Percentiles rank a stretch among this genome's conserved stretches.
phyloP scores from a whole-genome alignment of 1,140 invertebrate genomes.

The Glossosoma conforme region DNA sequence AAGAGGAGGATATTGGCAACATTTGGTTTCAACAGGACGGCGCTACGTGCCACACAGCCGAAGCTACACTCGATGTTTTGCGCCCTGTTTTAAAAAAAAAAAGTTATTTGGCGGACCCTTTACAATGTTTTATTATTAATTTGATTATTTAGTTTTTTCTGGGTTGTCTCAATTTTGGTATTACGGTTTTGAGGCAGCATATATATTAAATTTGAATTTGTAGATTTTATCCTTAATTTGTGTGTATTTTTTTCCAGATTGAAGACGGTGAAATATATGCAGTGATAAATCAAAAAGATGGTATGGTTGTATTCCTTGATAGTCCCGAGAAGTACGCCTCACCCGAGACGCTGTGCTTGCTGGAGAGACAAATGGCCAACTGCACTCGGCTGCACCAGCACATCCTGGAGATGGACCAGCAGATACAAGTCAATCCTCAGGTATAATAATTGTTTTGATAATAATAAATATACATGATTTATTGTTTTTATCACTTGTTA shows the following conservation, averaged over 20 bases:
- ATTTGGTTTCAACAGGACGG: no score
- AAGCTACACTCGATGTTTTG: no score
- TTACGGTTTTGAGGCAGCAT: not conserved
- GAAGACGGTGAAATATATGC: conserved; percentile 96
- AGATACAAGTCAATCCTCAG: conserved; percentile 86
- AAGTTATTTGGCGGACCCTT: no score
- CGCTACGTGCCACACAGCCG: no score
- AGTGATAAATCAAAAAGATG: conserved; percentile 95
- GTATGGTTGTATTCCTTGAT: conserved; percentile 95
- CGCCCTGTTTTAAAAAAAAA: no score
- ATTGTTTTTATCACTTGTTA: no score
- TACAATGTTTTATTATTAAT: conserved; percentile 10
- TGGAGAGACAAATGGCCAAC: conserved; percentile 83
- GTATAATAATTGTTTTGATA: conserved; percentile 35
- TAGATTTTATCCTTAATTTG: not conserved
- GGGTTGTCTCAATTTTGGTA: not conserved
- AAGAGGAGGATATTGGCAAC: no score
- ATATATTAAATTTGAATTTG: not conserved
- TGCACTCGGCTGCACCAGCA: conserved; percentile 84
- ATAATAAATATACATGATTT: no score
- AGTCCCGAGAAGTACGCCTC: conserved; percentile 94
- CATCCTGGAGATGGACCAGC: conserved; percentile 88
- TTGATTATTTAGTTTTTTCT: conserved; percentile 11
- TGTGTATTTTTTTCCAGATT: conserved; percentile 62
- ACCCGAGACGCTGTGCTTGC: conserved; percentile 74